phyloP scores from a whole-genome alignment of 2,797 vertebrate genomes.

The Craterocephalus amniculus region DNA sequence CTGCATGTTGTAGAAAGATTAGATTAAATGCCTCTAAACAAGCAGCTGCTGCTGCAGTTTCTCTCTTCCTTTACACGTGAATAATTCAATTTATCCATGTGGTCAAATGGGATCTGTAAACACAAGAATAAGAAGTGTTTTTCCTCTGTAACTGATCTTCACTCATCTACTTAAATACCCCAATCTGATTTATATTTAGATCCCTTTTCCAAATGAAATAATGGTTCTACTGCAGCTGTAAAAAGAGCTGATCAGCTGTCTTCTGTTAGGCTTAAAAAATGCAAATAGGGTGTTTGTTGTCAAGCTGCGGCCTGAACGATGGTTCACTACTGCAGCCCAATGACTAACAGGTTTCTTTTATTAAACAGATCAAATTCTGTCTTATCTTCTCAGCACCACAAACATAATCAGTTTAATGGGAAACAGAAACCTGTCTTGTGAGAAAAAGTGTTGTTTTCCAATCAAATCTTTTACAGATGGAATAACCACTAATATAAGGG shows the following conservation, averaged over 20 bases:
- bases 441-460: constrained; percentile 38
- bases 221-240: constrained; percentile 56
- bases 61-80: constrained; percentile 18
- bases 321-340: constrained; percentile 49
- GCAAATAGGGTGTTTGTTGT: constrained; percentile 71
- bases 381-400: constrained; percentile 65
- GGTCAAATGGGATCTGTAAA: constrained; percentile 47
- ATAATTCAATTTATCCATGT: constrained; percentile 58
- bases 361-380: constrained; percentile 62
- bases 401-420: constrained; percentile 65
- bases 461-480: constrained; percentile 23
- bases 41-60: constrained; percentile 35
- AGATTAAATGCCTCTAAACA: constrained; percentile 51
- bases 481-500: constrained; percentile 51
- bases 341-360: constrained; percentile 63
- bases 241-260: constrained; percentile 67
- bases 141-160: constrained; percentile 36
- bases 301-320: constrained; percentile 43
- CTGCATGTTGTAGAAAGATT: constrained; percentile 19
- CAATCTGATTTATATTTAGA: constrained; percentile 47
- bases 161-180: constrained; percentile 25
- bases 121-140: constrained; percentile 46
- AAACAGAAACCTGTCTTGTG: constrained; percentile 50
- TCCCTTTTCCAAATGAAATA: constrained; percentile 59
- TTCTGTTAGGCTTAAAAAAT: constrained; percentile 65